Base-by-base conservation (phyloP, 2,113 vertebrate species). In the Egretta garzetta region DNA sequence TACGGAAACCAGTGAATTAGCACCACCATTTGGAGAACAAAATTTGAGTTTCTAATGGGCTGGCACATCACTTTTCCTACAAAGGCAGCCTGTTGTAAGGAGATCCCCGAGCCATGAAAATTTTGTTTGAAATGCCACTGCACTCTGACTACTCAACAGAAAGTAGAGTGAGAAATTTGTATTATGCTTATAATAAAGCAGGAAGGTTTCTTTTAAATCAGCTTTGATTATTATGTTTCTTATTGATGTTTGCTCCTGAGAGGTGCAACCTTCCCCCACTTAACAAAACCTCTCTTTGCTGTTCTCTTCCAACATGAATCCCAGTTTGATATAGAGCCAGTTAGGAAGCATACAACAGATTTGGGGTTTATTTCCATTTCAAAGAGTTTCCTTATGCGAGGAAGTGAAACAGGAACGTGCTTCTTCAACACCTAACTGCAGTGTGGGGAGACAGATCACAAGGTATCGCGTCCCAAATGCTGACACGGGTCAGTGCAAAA, bases 1-100 rank as follows among this genome's bases (percentile, higher is more conserved):
- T 26, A 1, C 27, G 22, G 76, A 17, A 59, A 22, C 6, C 14
- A 14, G 22, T 0, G 37, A 23, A 39, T 13, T 4, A 15, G 45
- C 49, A 19, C 32, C 21, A 41, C 10, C 11, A 0, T 6, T 27
- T 4, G 4, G 56, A 35, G 39, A 49, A 17, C 0, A 1, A 39
- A 11, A 32, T 5, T 1, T 2, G 22, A 53, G 35, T 8, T 76
- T 15, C 76, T 41, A 20, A 24, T 0, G 18, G 39, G 53, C 37
- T 32, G 37, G n/a, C 47, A 55, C 47, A 24, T 23, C 45, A 10
- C 59, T 27, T 60, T 11, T 20, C n/a, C 39, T 33, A 8, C 39
- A 24, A 35, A 39, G n/a, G 9, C 32, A 77, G 45, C 15, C 52
- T 60, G 3, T 15, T 30, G 30, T 9, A 70, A 37, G 32, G 58